These are phyloP conservation scores for Eupsilia transversa DNA, from an alignment of 2,888 invertebrate genomes.

Conservation along the genomic window DNA sequence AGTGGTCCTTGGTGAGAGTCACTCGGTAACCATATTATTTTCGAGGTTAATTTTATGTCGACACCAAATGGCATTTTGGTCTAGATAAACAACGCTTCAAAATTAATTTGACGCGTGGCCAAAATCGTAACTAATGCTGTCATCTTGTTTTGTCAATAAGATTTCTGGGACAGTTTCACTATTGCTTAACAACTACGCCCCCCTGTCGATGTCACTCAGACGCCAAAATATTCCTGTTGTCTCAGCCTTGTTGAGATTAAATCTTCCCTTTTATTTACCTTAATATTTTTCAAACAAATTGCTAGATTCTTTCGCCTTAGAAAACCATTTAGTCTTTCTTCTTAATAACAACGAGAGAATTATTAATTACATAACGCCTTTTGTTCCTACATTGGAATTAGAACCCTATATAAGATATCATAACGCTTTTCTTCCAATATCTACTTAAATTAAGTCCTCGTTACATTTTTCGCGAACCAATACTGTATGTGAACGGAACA, in stretches of 20 bases:
- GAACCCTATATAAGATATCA: too few relatives aligned
- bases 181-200: not conserved
- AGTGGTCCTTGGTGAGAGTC: too few relatives aligned
- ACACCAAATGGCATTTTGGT: too few relatives aligned
- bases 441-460: not conserved
- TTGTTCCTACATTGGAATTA: too few relatives aligned
- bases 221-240: not conserved
- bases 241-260: not conserved
- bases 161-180: not conserved
- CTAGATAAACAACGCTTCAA: not conserved
- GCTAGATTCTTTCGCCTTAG: too few relatives aligned
- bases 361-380: too few relatives aligned
- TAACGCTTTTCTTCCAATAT: not conserved
- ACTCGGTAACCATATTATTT: too few relatives aligned
- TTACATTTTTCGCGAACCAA: slow-evolving; percentile 1
- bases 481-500: slow-evolving; percentile 26
- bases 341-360: too few relatives aligned
- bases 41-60: too few relatives aligned
- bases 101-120: not conserved
- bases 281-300: too few relatives aligned
- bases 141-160: not conserved
- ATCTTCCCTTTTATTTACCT: too few relatives aligned
- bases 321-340: too few relatives aligned
- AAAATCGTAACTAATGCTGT: not conserved
- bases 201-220: not conserved